A percentile compares a stretch with the other conserved stretches of the same genome.
Evolutionary conservation across 2,797 vertebrate genomes (phyloP).

Genomic region (Pelochelys cantorii): DNA sequence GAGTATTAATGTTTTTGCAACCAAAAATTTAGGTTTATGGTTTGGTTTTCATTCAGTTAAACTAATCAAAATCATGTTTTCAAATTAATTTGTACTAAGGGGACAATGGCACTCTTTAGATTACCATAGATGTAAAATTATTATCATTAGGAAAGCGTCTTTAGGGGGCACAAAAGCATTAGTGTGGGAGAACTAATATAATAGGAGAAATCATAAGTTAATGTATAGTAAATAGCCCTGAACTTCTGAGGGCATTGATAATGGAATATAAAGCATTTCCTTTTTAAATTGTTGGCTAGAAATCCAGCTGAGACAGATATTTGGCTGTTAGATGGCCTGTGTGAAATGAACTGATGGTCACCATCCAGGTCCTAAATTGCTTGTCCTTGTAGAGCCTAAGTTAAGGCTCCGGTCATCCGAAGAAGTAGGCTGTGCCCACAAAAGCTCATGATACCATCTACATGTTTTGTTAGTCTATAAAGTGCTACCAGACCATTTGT

Average conservation of each 20-base stretch:
- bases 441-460: too few relatives aligned
- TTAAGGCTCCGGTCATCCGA: too few relatives aligned
- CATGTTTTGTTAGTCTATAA: too few relatives aligned
- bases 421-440: too few relatives aligned
- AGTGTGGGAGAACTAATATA: background rate
- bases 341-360: background rate
- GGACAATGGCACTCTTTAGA: background rate
- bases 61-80: background rate
- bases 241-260: background rate
- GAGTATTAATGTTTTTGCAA: background rate
- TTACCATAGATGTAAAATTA: background rate
- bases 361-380: background rate
- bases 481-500: too few relatives aligned
- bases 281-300: background rate
- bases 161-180: background rate
- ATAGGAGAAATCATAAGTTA: background rate
- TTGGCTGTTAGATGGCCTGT: background rate
- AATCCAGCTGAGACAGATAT: background rate
- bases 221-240: background rate
- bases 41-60: background rate
- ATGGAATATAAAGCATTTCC: background rate
- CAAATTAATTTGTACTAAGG: background rate
- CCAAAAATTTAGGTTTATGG: background rate
- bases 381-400: background rate
- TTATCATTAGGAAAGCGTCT: background rate